These are phyloP conservation scores for Metridium senile DNA, from an alignment of 92 coral and sea anemone species.

Conservation along the genomic window DNA sequence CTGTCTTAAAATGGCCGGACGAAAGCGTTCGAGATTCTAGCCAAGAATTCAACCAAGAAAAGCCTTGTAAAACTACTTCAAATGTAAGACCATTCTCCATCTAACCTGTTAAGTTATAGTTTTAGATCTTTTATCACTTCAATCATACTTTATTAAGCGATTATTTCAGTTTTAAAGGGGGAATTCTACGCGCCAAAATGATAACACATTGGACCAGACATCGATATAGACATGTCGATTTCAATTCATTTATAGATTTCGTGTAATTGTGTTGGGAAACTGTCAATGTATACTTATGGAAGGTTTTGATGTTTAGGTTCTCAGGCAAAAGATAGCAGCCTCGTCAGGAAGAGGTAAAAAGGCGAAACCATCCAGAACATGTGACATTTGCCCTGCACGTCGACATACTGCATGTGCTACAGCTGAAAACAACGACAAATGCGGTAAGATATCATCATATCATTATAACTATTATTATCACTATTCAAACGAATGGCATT, in stretches of 20 bases:
- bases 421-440: not conserved
- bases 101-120: not conserved
- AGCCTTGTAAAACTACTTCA: not conserved
- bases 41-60: slow-evolving; percentile 53
- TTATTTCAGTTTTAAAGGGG: not conserved
- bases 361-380: slow-evolving; percentile 32
- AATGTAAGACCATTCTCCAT: slow-evolving; percentile 4
- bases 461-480: no score
- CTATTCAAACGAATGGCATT: no score
- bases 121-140: not conserved
- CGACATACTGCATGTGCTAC: not conserved
- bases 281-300: not conserved
- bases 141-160: not conserved
- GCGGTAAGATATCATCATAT: not conserved
- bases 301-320: not conserved
- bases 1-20: slow-evolving; percentile 87
- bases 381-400: slow-evolving; percentile 32
- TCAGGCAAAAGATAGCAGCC: slow-evolving; percentile 7
- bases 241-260: not conserved
- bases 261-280: not conserved
- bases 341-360: slow-evolving; percentile 10
- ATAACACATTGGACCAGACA: not conserved
- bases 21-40: slow-evolving; percentile 76
- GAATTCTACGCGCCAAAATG: not conserved
- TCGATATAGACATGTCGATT: not conserved